Conservation (phyloP, 1,140 invertebrate species). For the Melitaea cinxia region DNA sequence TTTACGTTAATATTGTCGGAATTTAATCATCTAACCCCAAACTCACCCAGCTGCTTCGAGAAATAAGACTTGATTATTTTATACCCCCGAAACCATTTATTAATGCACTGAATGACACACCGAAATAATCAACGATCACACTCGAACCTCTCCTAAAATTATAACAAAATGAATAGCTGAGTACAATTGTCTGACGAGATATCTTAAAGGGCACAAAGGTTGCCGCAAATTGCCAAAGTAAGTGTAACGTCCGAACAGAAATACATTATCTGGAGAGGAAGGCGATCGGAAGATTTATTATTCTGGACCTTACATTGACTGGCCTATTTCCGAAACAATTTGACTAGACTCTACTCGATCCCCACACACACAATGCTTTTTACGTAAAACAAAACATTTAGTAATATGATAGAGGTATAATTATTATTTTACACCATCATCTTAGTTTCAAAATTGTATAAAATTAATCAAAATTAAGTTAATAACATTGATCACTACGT, state of each 20-base stretch:
- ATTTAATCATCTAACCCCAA: too few relatives aligned
- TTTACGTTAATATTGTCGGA: too few relatives aligned
- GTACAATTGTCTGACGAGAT: slow-evolving; percentile 77
- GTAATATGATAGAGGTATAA: too few relatives aligned
- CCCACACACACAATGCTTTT: neutral
- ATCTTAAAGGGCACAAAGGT: slow-evolving; percentile 80
- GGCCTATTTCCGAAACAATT: slow-evolving; percentile 61
- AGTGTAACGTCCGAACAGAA: slow-evolving; percentile 79
- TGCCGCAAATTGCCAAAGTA: slow-evolving; percentile 80
- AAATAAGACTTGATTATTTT: too few relatives aligned
- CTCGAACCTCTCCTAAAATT: slow-evolving; percentile 36
- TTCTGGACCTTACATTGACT: slow-evolving; percentile 52
- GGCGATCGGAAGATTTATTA: slow-evolving; percentile 75
- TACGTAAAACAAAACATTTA: neutral
- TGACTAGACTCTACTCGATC: slow-evolving; percentile 3
- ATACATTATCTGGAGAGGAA: slow-evolving; percentile 78
- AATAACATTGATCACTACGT: too few relatives aligned
- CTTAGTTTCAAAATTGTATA: too few relatives aligned
- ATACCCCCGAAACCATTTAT: too few relatives aligned
- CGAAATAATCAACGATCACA: slow-evolving; percentile 34
- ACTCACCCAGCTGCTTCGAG: too few relatives aligned
- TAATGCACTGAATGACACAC: slow-evolving; percentile 11
- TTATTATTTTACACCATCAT: too few relatives aligned
- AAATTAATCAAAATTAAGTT: too few relatives aligned
- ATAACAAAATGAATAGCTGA: slow-evolving; percentile 53